A percentile compares a stretch with the other conserved stretches of the same genome.
Conservation (phyloP, 2,888 invertebrate species). For the Heliconius ismenius region DNA sequence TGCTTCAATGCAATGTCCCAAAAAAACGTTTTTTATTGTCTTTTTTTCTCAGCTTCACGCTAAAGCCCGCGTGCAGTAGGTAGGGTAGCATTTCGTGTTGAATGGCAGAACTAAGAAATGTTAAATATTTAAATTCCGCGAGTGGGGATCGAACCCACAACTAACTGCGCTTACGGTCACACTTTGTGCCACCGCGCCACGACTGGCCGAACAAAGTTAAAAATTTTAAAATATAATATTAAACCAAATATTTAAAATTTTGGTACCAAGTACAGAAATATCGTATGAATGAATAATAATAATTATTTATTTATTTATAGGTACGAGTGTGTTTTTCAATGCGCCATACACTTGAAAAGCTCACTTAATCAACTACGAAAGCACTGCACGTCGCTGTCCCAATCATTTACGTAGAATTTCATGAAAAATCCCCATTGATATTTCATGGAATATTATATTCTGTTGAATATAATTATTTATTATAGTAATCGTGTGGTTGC, state of each 20-base stretch:
- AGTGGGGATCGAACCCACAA: too few species aligned
- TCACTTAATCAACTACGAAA: slow-evolving; percentile 77
- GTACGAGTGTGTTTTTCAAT: not conserved
- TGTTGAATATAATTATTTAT: not conserved
- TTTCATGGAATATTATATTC: slow-evolving; percentile 2
- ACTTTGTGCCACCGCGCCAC: too few species aligned
- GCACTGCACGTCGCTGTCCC: slow-evolving; percentile 54
- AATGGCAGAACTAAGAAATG: too few species aligned
- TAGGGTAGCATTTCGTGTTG: too few species aligned
- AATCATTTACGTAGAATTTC: slow-evolving; percentile 1
- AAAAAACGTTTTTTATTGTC: too few species aligned
- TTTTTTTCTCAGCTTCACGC: too few species aligned
- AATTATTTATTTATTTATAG: slow-evolving; percentile 2
- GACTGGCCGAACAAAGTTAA: too few species aligned
- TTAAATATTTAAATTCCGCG: too few species aligned
- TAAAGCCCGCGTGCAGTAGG: too few species aligned
- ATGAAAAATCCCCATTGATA: not conserved
- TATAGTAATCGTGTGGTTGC: not conserved
- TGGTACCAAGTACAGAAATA: not conserved
- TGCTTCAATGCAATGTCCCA: too few species aligned
- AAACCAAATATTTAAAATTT: not conserved
- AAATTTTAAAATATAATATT: not conserved
- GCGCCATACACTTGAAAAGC: slow-evolving; percentile 61
- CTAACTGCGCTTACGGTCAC: too few species aligned
- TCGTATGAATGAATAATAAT: not conserved